phyloP scores from a whole-genome alignment of 2,113 vertebrate species.

The Cyanoramphus novaezelandiae region DNA sequence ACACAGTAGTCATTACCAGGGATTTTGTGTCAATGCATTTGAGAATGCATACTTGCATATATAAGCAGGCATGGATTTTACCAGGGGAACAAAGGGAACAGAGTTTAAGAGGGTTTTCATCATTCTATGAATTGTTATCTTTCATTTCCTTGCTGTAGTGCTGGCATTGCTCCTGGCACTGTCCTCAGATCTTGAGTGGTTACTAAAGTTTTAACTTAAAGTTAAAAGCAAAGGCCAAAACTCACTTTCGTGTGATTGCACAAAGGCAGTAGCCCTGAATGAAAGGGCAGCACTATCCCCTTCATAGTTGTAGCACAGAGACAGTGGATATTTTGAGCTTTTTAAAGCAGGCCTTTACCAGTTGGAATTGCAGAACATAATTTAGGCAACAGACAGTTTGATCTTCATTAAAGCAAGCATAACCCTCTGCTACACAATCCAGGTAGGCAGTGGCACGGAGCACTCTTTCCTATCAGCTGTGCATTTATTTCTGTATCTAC shows the following conservation, averaged over 20 bases:
- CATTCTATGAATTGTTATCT: neutral
- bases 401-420: neutral
- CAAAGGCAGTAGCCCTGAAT: neutral
- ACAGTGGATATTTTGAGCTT: neutral
- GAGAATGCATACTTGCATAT: neutral
- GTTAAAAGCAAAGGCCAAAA: neutral
- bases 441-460: neutral
- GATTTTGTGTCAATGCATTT: rapidly evolving
- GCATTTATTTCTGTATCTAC: neutral
- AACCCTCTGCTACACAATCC: rapidly evolving
- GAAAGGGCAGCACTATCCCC: neutral
- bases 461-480: neutral
- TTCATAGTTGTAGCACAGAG: rapidly evolving
- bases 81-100: neutral
- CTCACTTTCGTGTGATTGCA: neutral
- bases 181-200: neutral
- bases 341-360: neutral
- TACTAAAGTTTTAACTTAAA: neutral
- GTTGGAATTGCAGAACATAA: neutral
- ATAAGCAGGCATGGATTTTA: neutral
- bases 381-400: neutral
- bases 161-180: neutral
- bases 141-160: neutral
- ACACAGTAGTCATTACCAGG: neutral
- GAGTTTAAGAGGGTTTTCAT: neutral